Percentiles rank a stretch among this genome's conserved stretches.
These are phyloP conservation scores for Lepus americanus DNA, from an alignment of 2,113 vertebrate species.

Conservation along the genomic window DNA sequence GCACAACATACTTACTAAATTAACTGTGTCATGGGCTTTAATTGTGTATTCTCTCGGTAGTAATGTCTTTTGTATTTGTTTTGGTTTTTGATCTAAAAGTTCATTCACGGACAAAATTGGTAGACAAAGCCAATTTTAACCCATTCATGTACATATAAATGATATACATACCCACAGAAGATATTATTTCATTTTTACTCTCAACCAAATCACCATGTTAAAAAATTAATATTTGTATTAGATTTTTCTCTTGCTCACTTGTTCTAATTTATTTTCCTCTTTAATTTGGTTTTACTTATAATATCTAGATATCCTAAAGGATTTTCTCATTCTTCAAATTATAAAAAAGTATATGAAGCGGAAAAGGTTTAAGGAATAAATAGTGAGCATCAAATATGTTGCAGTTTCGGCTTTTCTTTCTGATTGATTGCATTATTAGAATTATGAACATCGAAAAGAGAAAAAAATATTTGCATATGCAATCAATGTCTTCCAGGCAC, in stretches of 20 bases:
- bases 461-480: neutral
- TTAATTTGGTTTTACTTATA: constrained; percentile 19
- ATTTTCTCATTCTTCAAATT: constrained; percentile 54
- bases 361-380: constrained; percentile 28
- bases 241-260: neutral
- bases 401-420: constrained; percentile 6
- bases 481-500: neutral
- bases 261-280: neutral
- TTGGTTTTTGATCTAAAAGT: constrained; percentile 47
- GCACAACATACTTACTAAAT: neutral
- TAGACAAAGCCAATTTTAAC: constrained; percentile 2
- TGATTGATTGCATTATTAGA: neutral
- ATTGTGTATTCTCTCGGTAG: constrained; percentile 21
- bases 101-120: neutral
- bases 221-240: neutral
- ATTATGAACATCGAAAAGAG: neutral
- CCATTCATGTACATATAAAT: neutral
- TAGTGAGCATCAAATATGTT: neutral
- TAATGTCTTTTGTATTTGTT: neutral
- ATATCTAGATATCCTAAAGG: neutral
- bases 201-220: neutral
- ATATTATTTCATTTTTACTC: neutral
- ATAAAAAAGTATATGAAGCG: neutral
- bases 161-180: neutral
- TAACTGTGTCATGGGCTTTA: constrained; percentile 26